Evolutionary conservation across 2,113 vertebrate species (phyloP).

Genomic region (Astur gentilis): DNA sequence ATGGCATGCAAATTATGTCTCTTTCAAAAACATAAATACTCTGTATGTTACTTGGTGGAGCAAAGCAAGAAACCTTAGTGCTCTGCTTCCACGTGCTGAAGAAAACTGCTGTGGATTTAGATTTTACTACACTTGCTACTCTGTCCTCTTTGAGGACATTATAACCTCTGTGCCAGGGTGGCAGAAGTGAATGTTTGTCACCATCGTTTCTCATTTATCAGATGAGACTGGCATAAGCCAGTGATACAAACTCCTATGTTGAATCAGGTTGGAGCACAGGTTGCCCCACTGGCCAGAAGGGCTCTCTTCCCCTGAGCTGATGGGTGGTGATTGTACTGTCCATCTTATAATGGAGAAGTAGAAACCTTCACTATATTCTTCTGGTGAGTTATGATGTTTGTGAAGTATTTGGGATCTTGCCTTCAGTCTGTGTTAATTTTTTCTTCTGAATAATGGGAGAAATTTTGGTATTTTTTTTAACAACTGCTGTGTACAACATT

Average conservation of each 20-base stretch:
- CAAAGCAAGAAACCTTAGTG: neutral
- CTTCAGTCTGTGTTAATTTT: neutral
- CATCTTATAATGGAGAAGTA: neutral
- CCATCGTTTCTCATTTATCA: neutral
- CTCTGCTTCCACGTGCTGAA: neutral
- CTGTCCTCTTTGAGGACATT: neutral
- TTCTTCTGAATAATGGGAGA: neutral
- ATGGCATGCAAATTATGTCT: neutral
- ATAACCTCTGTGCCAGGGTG: neutral
- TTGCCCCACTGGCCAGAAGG: neutral
- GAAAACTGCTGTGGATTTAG: neutral
- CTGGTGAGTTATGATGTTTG: neutral
- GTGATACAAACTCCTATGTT: neutral
- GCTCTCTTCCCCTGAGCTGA: neutral
- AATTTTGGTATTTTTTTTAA: neutral
- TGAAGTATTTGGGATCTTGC: neutral
- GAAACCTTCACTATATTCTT: neutral
- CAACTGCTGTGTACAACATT: neutral
- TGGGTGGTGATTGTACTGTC: neutral
- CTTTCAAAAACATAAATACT: neutral
- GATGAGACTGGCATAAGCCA: neutral
- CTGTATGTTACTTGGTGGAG: neutral
- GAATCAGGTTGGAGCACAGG: neutral
- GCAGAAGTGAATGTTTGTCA: neutral
- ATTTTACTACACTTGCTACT: neutral